Evolutionary conservation across 2,797 vertebrate genomes (phyloP), one percentile per base, ranked within the genome.

Genomic region (Clamator glandarius): DNA sequence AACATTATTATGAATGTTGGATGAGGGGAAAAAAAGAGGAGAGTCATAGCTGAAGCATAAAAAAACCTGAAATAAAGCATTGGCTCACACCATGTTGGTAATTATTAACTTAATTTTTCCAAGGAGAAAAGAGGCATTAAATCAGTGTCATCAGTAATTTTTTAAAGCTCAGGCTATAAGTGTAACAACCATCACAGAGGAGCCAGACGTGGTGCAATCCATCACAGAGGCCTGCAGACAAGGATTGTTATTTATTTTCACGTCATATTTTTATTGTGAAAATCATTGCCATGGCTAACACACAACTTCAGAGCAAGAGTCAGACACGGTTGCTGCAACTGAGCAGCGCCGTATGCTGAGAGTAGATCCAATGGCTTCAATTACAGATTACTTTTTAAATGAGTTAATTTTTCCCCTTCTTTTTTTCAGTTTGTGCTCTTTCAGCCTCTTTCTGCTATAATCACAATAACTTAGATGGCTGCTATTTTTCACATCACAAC

Each of bases 51-150:
- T 59, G 14, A 48, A 84, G 51, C 8, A 16, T 5, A 50, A 42
- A 54, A 44, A 44, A 36, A 42, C 57, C 8, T 2, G 44, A 36
- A 93, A 84, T 46, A 48, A 90, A 90, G 70, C 48, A 82, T 9
- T 92, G 86, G 57, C 92, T 96, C 35, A 77, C 50, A 77, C 24
- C 50, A 61, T 50, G 25, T 48, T 77, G 52, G 77, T 90, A 93
- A 95, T 93, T 84, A 96, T 92, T 84, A 92, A 95, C 77, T 93
- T 89, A 16, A 41, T 89, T 95, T 91, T 95, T 93, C 78, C 90
- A 90, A 74, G 50, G 51, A 85, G 72, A 93, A 87, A 74, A 95
- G 75, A 86, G 44, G 81, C 61, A 84, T 74, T 96, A 95, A 90
- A 95, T 95, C 74, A 96, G 74, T 54, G 68, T 87, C 86, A 85